These are phyloP conservation scores for Rhimphoctona megacephalus DNA, from an alignment of 2,888 invertebrate species.

Conservation along the genomic window DNA sequence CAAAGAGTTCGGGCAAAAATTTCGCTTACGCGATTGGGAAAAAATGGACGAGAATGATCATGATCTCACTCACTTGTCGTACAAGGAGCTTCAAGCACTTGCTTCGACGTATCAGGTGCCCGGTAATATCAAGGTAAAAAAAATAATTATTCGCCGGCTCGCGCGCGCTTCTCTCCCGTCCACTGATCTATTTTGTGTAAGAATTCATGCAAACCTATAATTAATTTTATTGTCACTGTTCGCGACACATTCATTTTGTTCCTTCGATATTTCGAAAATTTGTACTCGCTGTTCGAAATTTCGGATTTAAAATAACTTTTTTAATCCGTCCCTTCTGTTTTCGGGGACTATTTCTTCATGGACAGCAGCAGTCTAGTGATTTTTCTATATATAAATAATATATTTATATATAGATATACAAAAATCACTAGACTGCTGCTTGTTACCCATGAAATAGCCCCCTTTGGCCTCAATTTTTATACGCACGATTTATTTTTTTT, in stretches of 20 bases:
- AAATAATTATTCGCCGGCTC: neutral
- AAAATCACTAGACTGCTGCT: too few species aligned
- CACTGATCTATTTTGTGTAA: neutral
- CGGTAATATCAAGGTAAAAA: conserved; percentile 82
- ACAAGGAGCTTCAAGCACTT: conserved; percentile 81
- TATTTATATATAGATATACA: too few species aligned
- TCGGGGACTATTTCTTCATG: too few species aligned
- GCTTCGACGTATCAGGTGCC: conserved; percentile 80
- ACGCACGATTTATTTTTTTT: neutral
- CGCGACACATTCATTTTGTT: neutral
- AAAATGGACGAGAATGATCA: conserved; percentile 76
- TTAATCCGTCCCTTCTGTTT: conserved; percentile 1
- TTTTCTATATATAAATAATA: too few species aligned
- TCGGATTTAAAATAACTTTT: neutral
- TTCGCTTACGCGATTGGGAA: neutral
- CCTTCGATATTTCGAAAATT: neutral
- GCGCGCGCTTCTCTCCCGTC: neutral
- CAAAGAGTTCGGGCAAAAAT: neutral
- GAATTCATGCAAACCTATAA: neutral
- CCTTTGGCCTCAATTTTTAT: conserved; percentile 3
- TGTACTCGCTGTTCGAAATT: neutral
- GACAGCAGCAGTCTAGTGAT: too few species aligned
- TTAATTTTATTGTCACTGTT: neutral
- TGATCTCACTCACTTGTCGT: conserved; percentile 79
- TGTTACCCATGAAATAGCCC: too few species aligned